A percentile compares a stretch with the other conserved stretches of the same genome.
These are phyloP conservation scores for Sarcophaga caerulescens DNA, from an alignment of 2,888 invertebrate species.

Conservation along the genomic window DNA sequence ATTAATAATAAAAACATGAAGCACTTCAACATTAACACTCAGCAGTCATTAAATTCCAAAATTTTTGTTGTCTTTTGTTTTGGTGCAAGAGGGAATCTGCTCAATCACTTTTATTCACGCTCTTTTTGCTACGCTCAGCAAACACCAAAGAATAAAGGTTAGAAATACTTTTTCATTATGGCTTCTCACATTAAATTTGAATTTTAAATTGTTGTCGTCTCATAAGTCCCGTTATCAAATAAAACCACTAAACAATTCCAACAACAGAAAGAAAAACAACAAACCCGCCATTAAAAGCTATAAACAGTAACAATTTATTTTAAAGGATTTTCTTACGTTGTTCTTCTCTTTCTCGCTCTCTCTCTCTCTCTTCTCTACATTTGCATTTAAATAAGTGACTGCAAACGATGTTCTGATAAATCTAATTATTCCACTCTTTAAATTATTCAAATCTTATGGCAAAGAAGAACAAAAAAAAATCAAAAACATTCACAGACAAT, in stretches of 20 bases:
- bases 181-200: constrained; percentile 32
- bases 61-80: not conserved
- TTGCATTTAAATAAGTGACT: too few species aligned
- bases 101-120: not conserved
- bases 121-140: too few species aligned
- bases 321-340: not conserved
- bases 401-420: too few species aligned
- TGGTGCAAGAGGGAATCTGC: not conserved
- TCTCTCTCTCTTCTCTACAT: too few species aligned
- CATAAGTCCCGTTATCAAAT: constrained; percentile 7
- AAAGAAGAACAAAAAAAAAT: too few species aligned
- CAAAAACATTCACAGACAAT: too few species aligned
- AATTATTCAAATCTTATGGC: too few species aligned
- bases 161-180: not conserved
- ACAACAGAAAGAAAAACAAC: not conserved
- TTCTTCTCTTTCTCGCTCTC: not conserved
- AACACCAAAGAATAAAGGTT: too few species aligned
- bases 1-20: not conserved
- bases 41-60: too few species aligned
- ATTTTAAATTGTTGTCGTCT: constrained; percentile 30
- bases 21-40: constrained; percentile 8
- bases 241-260: not conserved
- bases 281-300: not conserved
- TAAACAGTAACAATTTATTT: constrained; percentile 28
- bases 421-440: too few species aligned